Evolutionary conservation across 2,797 vertebrate species (phyloP).

Genomic region (Myoxocephalus aenaeus): DNA sequence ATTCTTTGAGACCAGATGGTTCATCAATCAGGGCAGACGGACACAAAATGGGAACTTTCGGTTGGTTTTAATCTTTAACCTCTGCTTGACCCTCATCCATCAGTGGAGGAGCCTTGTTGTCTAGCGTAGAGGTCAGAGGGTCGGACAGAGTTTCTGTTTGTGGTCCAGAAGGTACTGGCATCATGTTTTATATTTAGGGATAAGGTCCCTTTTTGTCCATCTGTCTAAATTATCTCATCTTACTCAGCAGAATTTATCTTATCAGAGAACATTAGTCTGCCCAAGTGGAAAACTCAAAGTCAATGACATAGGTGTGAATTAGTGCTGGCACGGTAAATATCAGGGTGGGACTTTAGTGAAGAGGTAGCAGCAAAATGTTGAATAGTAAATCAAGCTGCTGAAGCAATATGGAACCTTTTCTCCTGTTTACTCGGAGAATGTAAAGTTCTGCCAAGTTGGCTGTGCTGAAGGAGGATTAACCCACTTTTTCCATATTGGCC

Average conservation of each 20-base stretch:
- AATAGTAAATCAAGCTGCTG: conserved; percentile 64
- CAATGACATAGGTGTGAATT: conserved; percentile 40
- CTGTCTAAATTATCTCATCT: no score
- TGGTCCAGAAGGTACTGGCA: not conserved
- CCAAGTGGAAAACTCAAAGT: not conserved
- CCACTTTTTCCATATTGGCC: conserved; percentile 82
- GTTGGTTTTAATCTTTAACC: conserved; percentile 14
- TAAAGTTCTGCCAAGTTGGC: conserved; percentile 80
- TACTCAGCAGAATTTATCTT: no score
- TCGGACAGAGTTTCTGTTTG: not conserved
- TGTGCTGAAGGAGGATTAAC: conserved; percentile 71
- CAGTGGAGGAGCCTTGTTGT: conserved; percentile 9
- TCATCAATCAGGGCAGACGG: conserved; percentile 6
- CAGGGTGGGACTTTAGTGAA: conserved; percentile 45
- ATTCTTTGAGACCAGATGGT: conserved; percentile 33
- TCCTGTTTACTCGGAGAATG: conserved; percentile 77
- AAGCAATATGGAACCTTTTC: conserved; percentile 78
- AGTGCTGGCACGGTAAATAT: conserved; percentile 33
- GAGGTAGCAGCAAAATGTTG: conserved; percentile 60
- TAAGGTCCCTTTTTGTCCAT: no score
- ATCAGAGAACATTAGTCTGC: no score
- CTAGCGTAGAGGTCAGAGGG: not conserved
- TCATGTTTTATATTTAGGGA: conserved; percentile 9
- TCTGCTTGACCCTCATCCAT: conserved; percentile 21
- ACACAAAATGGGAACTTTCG: not conserved